Percentiles rank a stretch among this genome's conserved stretches.
Conservation (phyloP, 2,113 vertebrate species). For the Anarhynchus alexandrinus region DNA sequence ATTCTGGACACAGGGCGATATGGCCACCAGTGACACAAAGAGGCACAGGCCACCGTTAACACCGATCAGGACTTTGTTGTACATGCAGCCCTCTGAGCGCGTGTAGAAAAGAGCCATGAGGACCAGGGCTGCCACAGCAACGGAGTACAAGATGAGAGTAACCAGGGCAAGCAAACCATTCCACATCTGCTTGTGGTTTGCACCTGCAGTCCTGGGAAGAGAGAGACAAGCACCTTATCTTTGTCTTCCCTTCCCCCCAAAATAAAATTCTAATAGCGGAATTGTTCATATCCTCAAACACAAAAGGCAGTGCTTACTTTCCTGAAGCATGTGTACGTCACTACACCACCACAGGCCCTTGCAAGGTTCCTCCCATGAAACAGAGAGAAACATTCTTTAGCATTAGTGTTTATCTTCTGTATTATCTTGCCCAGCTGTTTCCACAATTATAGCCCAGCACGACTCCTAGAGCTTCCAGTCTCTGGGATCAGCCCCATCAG, state of each 20-base stretch:
- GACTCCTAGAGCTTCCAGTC: not conserved
- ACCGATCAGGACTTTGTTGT: conserved; percentile 92
- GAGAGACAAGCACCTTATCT: not conserved
- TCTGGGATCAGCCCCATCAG: not conserved
- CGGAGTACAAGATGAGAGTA: conserved; percentile 85
- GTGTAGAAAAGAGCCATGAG: conserved; percentile 91
- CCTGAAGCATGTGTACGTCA: fast-evolving
- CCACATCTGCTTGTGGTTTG: conserved; percentile 87
- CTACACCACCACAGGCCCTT: not conserved
- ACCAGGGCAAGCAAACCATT: conserved; percentile 87
- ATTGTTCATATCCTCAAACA: not conserved
- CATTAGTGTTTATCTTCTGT: not conserved
- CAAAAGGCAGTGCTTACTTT: not conserved
- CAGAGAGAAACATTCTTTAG: not conserved
- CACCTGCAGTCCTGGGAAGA: conserved; percentile 85
- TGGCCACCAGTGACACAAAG: conserved; percentile 86
- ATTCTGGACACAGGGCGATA: conserved; percentile 90
- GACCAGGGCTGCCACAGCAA: conserved; percentile 83
- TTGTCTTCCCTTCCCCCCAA: not conserved
- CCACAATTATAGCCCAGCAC: not conserved
- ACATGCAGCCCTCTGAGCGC: conserved; percentile 77
- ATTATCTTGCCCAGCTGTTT: not conserved
- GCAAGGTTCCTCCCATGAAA: not conserved
- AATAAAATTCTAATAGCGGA: not conserved
- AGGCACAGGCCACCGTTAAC: conserved; percentile 89